A percentile compares a stretch with the other conserved stretches of the same genome.
These are phyloP conservation scores for Capromys pilorides DNA, from an alignment of 2,797 vertebrate genomes.

Conservation along the genomic window DNA sequence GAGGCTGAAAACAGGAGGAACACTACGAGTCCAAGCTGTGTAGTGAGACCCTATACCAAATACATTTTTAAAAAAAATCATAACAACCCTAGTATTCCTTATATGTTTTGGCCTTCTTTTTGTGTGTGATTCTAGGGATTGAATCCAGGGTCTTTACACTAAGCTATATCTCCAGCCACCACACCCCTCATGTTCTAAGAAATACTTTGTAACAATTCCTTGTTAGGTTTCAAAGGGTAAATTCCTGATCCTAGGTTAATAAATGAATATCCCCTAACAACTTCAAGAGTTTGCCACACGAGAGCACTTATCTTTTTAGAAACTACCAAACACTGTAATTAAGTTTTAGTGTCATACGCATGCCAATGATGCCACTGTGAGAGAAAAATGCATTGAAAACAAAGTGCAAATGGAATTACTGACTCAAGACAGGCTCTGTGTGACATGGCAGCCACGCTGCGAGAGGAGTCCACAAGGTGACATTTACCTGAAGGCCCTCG, in stretches of 20 bases:
- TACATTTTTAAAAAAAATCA: no score
- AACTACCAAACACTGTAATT: slow-evolving; percentile 56
- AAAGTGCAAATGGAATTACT: slow-evolving; percentile 70
- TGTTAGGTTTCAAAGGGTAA: slow-evolving; percentile 26
- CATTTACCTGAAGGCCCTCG: slow-evolving; percentile 87
- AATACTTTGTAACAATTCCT: not conserved
- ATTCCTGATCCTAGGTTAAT: slow-evolving; percentile 28
- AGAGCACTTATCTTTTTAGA: slow-evolving; percentile 23
- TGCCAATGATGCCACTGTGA: slow-evolving; percentile 77
- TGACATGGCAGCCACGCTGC: slow-evolving; percentile 78
- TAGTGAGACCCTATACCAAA: no score
- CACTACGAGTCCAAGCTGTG: no score
- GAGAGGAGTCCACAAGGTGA: slow-evolving; percentile 78
- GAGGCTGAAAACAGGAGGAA: no score
- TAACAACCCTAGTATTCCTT: not conserved
- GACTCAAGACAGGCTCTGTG: slow-evolving; percentile 75
- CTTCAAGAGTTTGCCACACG: slow-evolving; percentile 45
- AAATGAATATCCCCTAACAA: slow-evolving; percentile 43
- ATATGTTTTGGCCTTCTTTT: not conserved
- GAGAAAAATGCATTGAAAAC: slow-evolving; percentile 74
- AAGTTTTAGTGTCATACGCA: slow-evolving; percentile 41
- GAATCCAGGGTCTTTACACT: not conserved
- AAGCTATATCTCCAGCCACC: not conserved
- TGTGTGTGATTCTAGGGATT: not conserved
- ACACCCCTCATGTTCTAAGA: not conserved